Conservation (phyloP, 2,888 invertebrate species). For the Corythucha ciliata region DNA sequence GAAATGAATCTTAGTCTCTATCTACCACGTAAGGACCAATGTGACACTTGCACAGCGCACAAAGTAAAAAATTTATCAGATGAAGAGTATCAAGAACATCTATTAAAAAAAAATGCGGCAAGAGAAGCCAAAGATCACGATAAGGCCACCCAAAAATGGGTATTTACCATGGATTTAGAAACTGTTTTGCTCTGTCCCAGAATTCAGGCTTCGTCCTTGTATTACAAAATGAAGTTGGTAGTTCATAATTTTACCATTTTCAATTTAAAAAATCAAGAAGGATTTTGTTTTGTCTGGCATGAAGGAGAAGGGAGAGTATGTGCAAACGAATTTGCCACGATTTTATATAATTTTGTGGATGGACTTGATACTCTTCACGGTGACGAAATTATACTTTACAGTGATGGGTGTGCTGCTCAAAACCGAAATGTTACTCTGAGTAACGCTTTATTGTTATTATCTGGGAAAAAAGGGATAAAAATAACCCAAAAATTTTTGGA, state of each 20-base stretch:
- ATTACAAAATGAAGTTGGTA: slow-evolving; percentile 31
- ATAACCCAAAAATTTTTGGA: slow-evolving; percentile 8
- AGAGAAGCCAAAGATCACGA: too few species aligned
- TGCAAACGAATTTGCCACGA: too few species aligned
- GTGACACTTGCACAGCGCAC: too few species aligned
- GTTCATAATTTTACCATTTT: slow-evolving; percentile 35
- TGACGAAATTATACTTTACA: slow-evolving; percentile 2
- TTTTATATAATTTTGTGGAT: too few species aligned
- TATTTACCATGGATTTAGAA: slow-evolving; percentile 32
- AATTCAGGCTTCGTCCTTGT: slow-evolving; percentile 27
- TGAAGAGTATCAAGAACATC: too few species aligned
- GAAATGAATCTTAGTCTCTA: too few species aligned
- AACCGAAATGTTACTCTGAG: not conserved
- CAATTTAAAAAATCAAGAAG: slow-evolving; percentile 45
- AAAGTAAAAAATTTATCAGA: too few species aligned
- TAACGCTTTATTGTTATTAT: not conserved
- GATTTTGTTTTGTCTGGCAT: slow-evolving; percentile 45
- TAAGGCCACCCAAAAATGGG: too few species aligned
- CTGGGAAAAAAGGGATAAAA: not conserved
- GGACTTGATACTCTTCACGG: too few species aligned
- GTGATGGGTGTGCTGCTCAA: slow-evolving; percentile 6
- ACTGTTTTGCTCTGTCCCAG: slow-evolving; percentile 30
- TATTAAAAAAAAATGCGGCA: too few species aligned
- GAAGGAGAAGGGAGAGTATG: slow-evolving; percentile 9
- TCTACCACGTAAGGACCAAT: too few species aligned